Conservation (phyloP, 2,113 vertebrate genomes). For the Camelus dromedarius region DNA sequence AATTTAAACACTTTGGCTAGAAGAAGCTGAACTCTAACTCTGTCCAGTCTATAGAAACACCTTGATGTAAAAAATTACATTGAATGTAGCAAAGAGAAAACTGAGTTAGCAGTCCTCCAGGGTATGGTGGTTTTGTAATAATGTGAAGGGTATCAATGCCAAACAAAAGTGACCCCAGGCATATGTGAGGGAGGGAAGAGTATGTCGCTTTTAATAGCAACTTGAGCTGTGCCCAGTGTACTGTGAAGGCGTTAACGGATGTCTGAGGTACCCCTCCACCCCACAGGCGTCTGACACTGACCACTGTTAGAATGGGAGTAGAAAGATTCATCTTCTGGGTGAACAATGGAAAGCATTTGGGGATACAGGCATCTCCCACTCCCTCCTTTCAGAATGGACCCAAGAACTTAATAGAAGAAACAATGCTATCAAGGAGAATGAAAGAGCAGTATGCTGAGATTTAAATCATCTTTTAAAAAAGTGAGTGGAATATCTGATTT, state of each 20-base stretch:
- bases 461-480: background rate
- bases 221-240: background rate
- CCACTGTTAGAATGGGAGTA: background rate
- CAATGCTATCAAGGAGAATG: background rate
- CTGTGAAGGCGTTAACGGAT: background rate
- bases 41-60: conserved; percentile 83
- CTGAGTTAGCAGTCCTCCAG: conserved; percentile 47
- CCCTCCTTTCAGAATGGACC: background rate
- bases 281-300: background rate
- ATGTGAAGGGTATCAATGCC: background rate
- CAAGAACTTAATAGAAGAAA: conserved; percentile 35
- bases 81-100: conserved; percentile 70
- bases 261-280: background rate
- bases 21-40: conserved; percentile 82
- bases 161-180: conserved; percentile 46
- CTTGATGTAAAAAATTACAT: conserved; percentile 79
- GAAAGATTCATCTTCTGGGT: background rate
- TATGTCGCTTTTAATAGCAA: conserved; percentile 52
- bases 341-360: conserved; percentile 46
- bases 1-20: conserved; percentile 86
- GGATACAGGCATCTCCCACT: background rate
- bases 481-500: background rate
- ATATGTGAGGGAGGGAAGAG: background rate
- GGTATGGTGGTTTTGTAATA: conserved; percentile 32
- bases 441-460: conserved; percentile 12